Evolutionary conservation across 2,797 vertebrate species (phyloP).

Genomic region (Tauraco hartlaubi): DNA sequence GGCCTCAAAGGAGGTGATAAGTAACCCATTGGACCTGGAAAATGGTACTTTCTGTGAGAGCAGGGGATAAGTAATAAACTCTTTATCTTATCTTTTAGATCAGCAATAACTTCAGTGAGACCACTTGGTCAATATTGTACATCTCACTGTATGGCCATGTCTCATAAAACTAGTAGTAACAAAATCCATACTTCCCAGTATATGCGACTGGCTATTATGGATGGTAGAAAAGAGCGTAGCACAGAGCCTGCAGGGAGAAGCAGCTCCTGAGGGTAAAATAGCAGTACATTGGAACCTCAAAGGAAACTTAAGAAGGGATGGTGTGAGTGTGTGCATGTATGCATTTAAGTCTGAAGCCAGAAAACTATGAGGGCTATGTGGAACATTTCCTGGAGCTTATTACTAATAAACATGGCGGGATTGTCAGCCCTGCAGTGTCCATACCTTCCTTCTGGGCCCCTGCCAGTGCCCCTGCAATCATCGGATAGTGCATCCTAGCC

Average conservation of each 20-base stretch:
- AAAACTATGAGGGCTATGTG: conserved; percentile 58
- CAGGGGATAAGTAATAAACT: not conserved
- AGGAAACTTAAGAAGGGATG: conserved; percentile 48
- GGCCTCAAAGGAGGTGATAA: not conserved
- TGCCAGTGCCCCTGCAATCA: not conserved
- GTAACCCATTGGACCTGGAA: not conserved
- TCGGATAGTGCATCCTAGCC: not conserved
- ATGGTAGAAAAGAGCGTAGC: not conserved
- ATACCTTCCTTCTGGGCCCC: not conserved
- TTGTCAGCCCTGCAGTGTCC: conserved; percentile 19
- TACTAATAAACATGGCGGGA: conserved; percentile 34
- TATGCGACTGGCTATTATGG: not conserved
- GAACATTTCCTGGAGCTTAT: conserved; percentile 68
- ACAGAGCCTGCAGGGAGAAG: not conserved
- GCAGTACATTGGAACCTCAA: not conserved
- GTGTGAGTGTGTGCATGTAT: not conserved
- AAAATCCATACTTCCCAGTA: not conserved
- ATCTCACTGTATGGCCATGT: fast-evolving
- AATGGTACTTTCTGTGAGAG: not conserved
- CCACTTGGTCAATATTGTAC: not conserved
- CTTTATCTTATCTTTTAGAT: not conserved
- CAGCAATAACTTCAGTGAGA: not conserved
- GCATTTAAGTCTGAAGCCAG: conserved; percentile 1
- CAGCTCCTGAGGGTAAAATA: not conserved
- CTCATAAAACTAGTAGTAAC: not conserved